Conservation (phyloP, 2,797 vertebrate genomes). For the Phoebastria nigripes region DNA sequence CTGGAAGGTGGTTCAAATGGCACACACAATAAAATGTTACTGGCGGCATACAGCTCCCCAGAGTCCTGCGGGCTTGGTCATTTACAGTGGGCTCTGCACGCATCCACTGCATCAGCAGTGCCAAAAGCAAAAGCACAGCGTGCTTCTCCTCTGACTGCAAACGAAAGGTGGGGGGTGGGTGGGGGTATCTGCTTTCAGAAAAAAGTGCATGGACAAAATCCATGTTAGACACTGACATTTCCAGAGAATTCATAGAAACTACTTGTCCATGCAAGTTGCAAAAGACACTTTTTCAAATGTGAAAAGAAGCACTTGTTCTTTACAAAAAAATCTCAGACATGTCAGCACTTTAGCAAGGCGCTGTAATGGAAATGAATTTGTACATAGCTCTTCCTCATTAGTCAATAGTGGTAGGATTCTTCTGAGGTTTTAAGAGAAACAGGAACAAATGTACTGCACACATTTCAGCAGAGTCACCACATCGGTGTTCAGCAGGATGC, state of each 20-base stretch:
- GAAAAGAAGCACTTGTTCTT: conserved; percentile 73
- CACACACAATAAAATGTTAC: conserved; percentile 66
- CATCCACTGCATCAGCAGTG: conserved; percentile 23
- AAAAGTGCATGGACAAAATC: conserved; percentile 68
- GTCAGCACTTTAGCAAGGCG: conserved; percentile 57
- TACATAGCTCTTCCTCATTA: conserved; percentile 58
- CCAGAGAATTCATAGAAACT: conserved; percentile 66
- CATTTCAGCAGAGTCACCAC: neutral
- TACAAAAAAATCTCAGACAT: conserved; percentile 43
- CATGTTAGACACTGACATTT: conserved; percentile 69
- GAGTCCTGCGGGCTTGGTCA: neutral
- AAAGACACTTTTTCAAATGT: conserved; percentile 73
- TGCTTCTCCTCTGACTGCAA: conserved; percentile 50
- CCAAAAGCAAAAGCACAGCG: conserved; percentile 40
- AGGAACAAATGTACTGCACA: neutral
- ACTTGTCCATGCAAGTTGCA: conserved; percentile 65
- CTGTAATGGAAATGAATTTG: conserved; percentile 46
- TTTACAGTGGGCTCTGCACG: conserved; percentile 32
- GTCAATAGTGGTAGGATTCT: neutral
- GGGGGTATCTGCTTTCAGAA: conserved; percentile 25
- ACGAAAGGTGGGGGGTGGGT: neutral
- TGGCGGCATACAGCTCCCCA: conserved; percentile 60
- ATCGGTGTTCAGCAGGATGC: neutral
- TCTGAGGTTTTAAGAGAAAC: conserved; percentile 9
- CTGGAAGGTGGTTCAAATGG: conserved; percentile 72